These are phyloP conservation scores for Ormia ochracea DNA, from an alignment of 2,888 invertebrate genomes.

Conservation along the genomic window DNA sequence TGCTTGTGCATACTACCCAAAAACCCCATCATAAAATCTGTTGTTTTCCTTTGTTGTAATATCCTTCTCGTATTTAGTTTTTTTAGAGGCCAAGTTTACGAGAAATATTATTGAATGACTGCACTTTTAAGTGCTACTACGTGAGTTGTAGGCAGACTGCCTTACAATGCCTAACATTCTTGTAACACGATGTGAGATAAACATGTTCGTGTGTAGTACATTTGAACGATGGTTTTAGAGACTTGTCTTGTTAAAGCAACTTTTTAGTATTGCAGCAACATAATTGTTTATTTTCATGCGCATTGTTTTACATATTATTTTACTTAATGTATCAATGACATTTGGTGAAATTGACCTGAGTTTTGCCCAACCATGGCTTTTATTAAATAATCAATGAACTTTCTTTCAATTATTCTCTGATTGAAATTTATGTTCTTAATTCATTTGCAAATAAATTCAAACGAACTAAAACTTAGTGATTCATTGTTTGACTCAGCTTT, in stretches of 20 bases:
- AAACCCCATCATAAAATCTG: constrained; percentile 12
- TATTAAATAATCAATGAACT: constrained; percentile 35
- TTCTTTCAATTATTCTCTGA: constrained; percentile 2
- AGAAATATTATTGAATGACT: constrained; percentile 59
- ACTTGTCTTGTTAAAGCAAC: constrained; percentile 21
- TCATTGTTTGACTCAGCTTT: constrained; percentile 31
- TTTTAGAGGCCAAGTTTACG: constrained; percentile 72
- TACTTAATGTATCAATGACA: constrained; percentile 10
- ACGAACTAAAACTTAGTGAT: constrained; percentile 40
- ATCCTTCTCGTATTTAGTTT: constrained; percentile 57
- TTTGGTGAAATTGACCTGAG: constrained; percentile 13
- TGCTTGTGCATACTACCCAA: constrained; percentile 21
- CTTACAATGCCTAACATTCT: neutral
- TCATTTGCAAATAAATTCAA: neutral
- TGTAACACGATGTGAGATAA: neutral
- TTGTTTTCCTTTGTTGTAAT: constrained; percentile 46
- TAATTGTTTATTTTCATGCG: constrained; percentile 17
- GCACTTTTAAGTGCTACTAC: constrained; percentile 43
- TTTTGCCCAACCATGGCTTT: neutral
- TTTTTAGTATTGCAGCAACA: neutral
- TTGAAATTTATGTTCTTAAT: constrained; percentile 16
- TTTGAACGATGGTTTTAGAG: neutral
- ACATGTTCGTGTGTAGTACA: neutral
- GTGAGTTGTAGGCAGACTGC: constrained; percentile 20
- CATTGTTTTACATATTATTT: constrained; percentile 16